Conservation (phyloP, 2,888 invertebrate genomes). For the Tenthredo scrophulariae region DNA sequence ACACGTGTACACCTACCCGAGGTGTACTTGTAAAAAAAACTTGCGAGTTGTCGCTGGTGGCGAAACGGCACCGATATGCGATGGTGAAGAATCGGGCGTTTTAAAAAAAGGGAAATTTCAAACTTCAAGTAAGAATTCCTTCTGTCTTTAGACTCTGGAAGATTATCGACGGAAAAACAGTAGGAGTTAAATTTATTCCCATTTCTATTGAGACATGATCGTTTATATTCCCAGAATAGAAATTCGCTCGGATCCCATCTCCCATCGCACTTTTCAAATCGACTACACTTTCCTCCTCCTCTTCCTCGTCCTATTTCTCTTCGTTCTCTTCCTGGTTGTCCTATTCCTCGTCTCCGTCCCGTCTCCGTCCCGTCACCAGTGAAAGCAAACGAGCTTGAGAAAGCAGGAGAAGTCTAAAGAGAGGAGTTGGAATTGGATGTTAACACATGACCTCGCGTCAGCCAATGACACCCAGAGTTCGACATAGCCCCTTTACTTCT, state of each 20-base stretch:
- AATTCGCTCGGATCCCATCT: constrained; percentile 62
- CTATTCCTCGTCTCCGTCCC: constrained; percentile 24
- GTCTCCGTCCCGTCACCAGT: constrained; percentile 23
- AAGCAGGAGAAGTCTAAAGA: background rate
- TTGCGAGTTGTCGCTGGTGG: background rate
- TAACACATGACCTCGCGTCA: constrained; percentile 56
- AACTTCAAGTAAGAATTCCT: background rate
- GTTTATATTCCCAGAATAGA: constrained; percentile 71
- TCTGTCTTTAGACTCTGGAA: background rate
- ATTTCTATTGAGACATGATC: constrained; percentile 69
- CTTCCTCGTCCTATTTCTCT: constrained; percentile 33
- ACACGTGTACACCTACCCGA: background rate
- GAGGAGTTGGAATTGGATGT: constrained; percentile 54
- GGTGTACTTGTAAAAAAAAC: background rate
- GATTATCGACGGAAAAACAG: constrained; percentile 60
- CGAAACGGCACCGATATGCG: background rate
- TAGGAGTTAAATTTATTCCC: constrained; percentile 71
- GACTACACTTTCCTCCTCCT: constrained; percentile 54
- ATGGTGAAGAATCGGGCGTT: background rate
- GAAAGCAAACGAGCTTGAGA: constrained; percentile 55
- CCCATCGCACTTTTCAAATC: constrained; percentile 55
- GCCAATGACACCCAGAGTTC: constrained; percentile 40
- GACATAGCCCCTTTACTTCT: background rate
- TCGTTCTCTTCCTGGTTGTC: constrained; percentile 3
- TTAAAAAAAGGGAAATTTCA: background rate